A percentile compares a stretch with the other conserved stretches of the same genome.
phyloP scores from a whole-genome alignment of 1,140 invertebrate species.

The Neodiprion lecontei region DNA sequence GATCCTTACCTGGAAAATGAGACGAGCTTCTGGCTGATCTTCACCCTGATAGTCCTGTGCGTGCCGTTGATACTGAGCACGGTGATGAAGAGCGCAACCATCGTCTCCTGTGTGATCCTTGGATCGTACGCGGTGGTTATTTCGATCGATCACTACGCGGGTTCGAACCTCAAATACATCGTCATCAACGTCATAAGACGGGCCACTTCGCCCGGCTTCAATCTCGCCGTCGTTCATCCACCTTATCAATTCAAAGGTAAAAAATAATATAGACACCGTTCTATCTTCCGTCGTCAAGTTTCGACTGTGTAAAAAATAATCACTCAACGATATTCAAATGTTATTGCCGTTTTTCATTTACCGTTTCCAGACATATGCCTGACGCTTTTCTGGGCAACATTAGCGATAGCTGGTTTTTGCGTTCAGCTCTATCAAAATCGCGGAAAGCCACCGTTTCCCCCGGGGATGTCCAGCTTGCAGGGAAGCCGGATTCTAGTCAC shows the following conservation, averaged over 20 bases:
- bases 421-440: constrained; percentile 63
- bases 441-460: constrained; percentile 66
- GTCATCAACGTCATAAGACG: constrained; percentile 71
- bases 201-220: constrained; percentile 65
- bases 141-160: constrained; percentile 70
- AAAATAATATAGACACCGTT: constrained; percentile 25
- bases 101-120: constrained; percentile 68
- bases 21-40: constrained; percentile 70
- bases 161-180: constrained; percentile 74
- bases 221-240: constrained; percentile 66
- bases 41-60: constrained; percentile 62
- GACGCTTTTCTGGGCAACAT: constrained; percentile 60
- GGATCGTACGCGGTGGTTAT: constrained; percentile 70
- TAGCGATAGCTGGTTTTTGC: constrained; percentile 60
- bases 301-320: neutral
- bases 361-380: constrained; percentile 65
- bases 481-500: constrained; percentile 14
- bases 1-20: constrained; percentile 62
- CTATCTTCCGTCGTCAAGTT: constrained; percentile 13
- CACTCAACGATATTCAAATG: neutral
- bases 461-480: constrained; percentile 39
- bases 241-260: constrained; percentile 71
- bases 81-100: constrained; percentile 65
- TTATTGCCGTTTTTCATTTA: constrained; percentile 19
- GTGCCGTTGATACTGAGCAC: constrained; percentile 61